Conservation (phyloP, 2,797 vertebrate species). For the Centropyge bicolor region DNA sequence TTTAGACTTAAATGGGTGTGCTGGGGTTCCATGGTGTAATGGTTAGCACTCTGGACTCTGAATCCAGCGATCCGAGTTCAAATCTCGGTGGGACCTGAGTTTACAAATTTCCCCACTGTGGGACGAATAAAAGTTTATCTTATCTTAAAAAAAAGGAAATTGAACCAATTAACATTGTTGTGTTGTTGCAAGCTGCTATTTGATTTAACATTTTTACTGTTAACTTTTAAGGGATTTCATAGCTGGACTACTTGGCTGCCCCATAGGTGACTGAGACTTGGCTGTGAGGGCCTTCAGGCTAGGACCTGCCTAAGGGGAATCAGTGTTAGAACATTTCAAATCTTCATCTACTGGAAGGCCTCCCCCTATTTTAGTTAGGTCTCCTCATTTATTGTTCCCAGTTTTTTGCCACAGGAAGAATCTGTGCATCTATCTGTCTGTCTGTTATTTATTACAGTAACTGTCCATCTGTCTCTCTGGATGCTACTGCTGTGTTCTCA, state of each 20-base stretch:
- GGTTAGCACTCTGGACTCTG: conserved; percentile 90
- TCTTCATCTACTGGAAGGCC: no score
- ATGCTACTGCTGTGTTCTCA: conserved; percentile 22
- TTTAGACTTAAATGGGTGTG: no score
- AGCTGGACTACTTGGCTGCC: neutral
- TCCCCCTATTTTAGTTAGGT: no score
- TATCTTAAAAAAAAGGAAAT: neutral
- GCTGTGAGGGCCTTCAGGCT: neutral
- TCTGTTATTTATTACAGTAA: neutral
- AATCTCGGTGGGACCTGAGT: conserved; percentile 87
- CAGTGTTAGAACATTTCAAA: no score
- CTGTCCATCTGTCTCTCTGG: conserved; percentile 7
- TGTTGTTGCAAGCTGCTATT: no score
- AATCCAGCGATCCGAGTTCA: conserved; percentile 90
- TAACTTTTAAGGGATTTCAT: neutral
- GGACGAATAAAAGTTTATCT: no score
- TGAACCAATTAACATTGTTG: neutral
- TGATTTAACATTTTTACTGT: neutral
- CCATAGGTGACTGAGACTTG: neutral
- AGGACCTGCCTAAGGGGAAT: no score
- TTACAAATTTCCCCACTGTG: no score
- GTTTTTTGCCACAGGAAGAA: neutral
- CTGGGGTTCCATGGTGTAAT: conserved; percentile 75
- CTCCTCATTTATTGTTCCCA: no score
- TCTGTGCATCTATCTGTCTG: neutral